Evolutionary conservation across 2,888 invertebrate species (phyloP).

Genomic region (Eristalis arbustorum): DNA sequence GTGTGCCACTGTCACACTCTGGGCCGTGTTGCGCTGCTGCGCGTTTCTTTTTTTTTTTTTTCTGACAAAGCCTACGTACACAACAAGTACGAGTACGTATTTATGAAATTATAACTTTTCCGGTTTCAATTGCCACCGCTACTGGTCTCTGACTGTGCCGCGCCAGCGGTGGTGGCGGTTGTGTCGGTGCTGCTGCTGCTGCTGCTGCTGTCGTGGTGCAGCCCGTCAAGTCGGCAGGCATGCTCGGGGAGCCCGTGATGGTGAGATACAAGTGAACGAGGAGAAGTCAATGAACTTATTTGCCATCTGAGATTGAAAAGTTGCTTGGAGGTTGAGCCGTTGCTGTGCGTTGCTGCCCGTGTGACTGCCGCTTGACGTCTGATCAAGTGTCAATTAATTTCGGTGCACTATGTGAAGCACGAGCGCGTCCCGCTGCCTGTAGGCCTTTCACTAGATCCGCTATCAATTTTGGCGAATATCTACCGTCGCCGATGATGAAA

Average conservation of each 20-base stretch:
- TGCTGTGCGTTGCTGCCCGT: not conserved
- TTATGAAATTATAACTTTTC: slow-evolving; percentile 55
- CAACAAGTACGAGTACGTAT: slow-evolving; percentile 13
- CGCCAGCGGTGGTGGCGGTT: not conserved
- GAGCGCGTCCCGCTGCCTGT: not conserved
- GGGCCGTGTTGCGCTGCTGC: slow-evolving; percentile 13
- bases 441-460: not conserved
- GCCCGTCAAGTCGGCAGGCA: not conserved
- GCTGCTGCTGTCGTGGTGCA: not conserved
- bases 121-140: slow-evolving; percentile 48
- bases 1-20: slow-evolving; percentile 39
- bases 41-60: slow-evolving; percentile 11
- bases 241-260: slow-evolving; percentile 4
- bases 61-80: slow-evolving; percentile 27
- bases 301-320: slow-evolving; percentile 59
- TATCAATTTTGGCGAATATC: slow-evolving; percentile 13
- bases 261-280: slow-evolving; percentile 35
- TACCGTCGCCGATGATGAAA: not conserved
- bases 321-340: slow-evolving; percentile 39
- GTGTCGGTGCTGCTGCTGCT: not conserved
- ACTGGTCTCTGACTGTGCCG: slow-evolving; percentile 16
- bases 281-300: slow-evolving; percentile 53
- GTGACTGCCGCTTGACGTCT: slow-evolving; percentile 3
- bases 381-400: slow-evolving; percentile 41
- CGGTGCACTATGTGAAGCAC: slow-evolving; percentile 21